Base-by-base conservation (phyloP, 2,888 invertebrate species). In the Hirtodrosophila cameraria region DNA sequence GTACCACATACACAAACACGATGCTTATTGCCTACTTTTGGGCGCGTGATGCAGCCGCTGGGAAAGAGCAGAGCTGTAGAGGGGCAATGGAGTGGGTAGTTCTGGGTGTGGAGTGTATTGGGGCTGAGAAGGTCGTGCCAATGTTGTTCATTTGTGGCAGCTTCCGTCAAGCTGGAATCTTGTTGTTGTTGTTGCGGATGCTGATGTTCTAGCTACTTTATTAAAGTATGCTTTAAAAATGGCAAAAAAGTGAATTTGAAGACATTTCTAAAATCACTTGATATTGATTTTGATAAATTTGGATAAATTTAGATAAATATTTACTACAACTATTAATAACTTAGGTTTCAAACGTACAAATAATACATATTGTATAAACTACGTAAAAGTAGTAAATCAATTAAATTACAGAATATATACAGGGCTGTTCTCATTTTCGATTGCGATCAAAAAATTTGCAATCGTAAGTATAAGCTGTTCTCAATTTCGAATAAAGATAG, bases 21-120 rank as follows among this genome's bases (percentile, higher is more conserved):
- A 48, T 72, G 87, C 85, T 85, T 87, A 82, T 82, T 82, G 82
- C 87, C 87, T 87, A 86, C 87, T 85, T 75, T 46, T 57, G 50
- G 57, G 78, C 58, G 65, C 76, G 62, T 52, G 57, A 48, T 64
- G 58, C 74, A 67, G 48, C 31, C 45, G 25, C 18, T 25, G 8
- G 7, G 20, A 35, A 8, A 16, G 50, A 39, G 38, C 31, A 39
- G 45, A 39, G 15, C 39, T 13, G 27, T n/a, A 7, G 11, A 4
- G 41, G 12, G 25, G 20, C 2, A 16, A 6, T 8, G 7, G 1
- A 25, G 8, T 12, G 18, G 25, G 4, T 27, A 7, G 45, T 15
- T 27, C 13, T 12, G 30, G 13, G 15, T 8, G n/a, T 3, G 13
- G 13, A 18, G 13, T 12, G 12, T 3, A 1, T 3, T n/a, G 12